phyloP scores from a whole-genome alignment of 2,113 vertebrate genomes.

The Sinocyclocheilus grahami region DNA sequence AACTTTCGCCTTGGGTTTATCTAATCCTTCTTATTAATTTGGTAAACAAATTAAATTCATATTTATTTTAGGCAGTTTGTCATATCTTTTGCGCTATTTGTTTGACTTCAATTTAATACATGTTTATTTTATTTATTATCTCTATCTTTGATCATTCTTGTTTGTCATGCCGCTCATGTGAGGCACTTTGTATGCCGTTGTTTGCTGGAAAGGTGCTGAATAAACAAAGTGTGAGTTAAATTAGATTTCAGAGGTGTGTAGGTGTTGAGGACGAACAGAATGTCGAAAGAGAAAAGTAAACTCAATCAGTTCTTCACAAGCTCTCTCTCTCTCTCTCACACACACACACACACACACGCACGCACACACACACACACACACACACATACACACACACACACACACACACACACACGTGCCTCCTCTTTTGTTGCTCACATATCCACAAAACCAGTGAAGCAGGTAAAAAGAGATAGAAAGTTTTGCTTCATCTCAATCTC shows the following conservation, averaged over 20 bases:
- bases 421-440: background rate
- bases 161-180: conserved; percentile 7
- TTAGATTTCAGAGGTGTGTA: conserved; percentile 36
- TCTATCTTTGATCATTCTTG: background rate
- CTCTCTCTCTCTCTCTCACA: background rate
- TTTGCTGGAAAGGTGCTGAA: conserved; percentile 26
- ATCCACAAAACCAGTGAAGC: conserved; percentile 1
- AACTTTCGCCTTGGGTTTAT: background rate
- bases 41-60: conserved; percentile 8
- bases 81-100: background rate
- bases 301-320: conserved; percentile 14
- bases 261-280: conserved; percentile 9
- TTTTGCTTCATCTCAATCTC: background rate
- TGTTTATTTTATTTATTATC: conserved; percentile 3
- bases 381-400: background rate
- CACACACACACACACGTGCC: background rate
- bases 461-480: conserved; percentile 6
- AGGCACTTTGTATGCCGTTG: background rate
- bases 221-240: conserved; percentile 31
- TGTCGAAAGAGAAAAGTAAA: conserved; percentile 23
- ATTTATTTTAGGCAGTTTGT: background rate
- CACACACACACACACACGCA: background rate
- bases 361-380: background rate
- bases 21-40: background rate
- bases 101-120: background rate